Evolutionary conservation across 2,888 invertebrate genomes (phyloP).

Genomic region (Autographa gamma): DNA sequence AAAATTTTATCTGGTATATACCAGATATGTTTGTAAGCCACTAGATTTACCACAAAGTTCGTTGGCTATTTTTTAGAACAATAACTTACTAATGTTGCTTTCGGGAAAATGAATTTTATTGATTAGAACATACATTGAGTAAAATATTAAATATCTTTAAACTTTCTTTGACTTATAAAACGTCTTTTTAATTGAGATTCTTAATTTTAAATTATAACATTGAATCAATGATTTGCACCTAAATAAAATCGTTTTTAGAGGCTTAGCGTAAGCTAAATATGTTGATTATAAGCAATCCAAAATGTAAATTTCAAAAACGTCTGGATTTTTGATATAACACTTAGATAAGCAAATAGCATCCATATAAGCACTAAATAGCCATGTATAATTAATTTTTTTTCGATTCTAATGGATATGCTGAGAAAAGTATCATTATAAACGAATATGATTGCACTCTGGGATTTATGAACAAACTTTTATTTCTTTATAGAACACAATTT

Average conservation of each 20-base stretch:
- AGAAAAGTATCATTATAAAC: not conserved
- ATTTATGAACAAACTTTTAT: too few species aligned
- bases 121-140: too few species aligned
- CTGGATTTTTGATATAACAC: not conserved
- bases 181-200: too few species aligned
- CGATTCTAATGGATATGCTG: not conserved
- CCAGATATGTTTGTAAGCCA: not conserved
- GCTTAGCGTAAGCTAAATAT: slow-evolving; percentile 15
- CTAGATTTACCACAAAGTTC: not conserved
- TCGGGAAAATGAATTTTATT: too few species aligned
- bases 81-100: too few species aligned
- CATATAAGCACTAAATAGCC: not conserved
- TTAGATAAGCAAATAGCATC: slow-evolving; percentile 1
- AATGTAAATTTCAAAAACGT: not conserved
- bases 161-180: too few species aligned
- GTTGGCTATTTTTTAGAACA: not conserved
- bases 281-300: not conserved
- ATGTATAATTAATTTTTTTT: not conserved
- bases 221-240: too few species aligned
- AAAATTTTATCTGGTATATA: too few species aligned
- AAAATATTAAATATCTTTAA: too few species aligned
- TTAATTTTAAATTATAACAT: too few species aligned
- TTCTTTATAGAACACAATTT: too few species aligned
- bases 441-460: not conserved
- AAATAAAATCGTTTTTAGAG: not conserved